These are phyloP conservation scores for Megalurothrips usitatus DNA, from an alignment of 2,888 invertebrate genomes.

Conservation along the genomic window DNA sequence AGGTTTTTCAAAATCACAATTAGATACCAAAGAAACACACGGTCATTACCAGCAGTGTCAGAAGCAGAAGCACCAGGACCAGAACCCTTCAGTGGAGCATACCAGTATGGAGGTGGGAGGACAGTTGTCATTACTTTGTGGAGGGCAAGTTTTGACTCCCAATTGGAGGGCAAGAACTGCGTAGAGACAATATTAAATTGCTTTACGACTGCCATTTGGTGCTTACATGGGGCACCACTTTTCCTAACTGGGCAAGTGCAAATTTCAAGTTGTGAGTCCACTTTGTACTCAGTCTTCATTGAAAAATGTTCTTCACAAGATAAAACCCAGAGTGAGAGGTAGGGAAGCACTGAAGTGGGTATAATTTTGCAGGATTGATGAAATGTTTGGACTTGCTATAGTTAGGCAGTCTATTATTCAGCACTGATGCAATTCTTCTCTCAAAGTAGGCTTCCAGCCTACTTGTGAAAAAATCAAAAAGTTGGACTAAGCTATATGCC, in stretches of 20 bases:
- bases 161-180: background rate
- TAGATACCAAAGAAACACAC: background rate
- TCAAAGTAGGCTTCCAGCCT: conserved; percentile 1
- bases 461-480: conserved; percentile 15
- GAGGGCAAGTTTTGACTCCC: background rate
- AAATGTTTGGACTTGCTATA: background rate
- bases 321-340: background rate
- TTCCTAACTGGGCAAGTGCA: background rate
- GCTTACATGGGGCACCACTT: background rate
- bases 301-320: background rate
- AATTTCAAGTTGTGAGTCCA: background rate
- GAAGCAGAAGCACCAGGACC: background rate
- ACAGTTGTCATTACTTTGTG: background rate
- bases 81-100: background rate
- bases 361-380: background rate
- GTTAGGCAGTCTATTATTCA: background rate
- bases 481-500: conserved; percentile 7
- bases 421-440: background rate
- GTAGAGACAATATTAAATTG: background rate
- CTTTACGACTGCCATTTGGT: background rate
- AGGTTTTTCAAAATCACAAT: conserved; percentile 2
- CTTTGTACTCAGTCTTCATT: background rate
- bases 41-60: background rate
- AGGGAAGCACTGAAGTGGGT: background rate
- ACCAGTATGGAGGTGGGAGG: background rate